Conservation (phyloP, 2,797 vertebrate genomes). For the Sebastes diaconus region DNA sequence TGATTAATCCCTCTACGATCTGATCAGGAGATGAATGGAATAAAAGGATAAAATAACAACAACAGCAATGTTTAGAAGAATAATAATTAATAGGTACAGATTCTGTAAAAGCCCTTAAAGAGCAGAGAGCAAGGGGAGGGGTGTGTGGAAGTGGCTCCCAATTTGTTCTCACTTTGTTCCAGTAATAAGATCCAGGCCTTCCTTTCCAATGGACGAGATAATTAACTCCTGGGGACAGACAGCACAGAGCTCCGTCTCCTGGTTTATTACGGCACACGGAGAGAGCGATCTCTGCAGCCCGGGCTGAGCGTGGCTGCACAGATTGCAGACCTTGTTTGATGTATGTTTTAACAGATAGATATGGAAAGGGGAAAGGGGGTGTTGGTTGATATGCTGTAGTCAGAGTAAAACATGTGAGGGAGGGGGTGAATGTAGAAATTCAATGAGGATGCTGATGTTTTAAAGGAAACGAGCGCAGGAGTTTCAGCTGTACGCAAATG, state of each 20-base stretch:
- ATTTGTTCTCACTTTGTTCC: conserved; percentile 87
- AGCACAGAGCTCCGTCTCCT: conserved; percentile 57
- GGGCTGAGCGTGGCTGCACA: conserved; percentile 56
- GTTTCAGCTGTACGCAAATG: neutral
- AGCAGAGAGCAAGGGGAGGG: conserved; percentile 54
- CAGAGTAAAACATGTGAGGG: neutral
- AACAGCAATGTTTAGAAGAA: conserved; percentile 59
- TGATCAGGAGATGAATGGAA: conserved; percentile 67
- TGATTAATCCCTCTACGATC: conserved; percentile 75
- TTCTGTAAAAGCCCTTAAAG: conserved; percentile 72
- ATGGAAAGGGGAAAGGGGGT: conserved; percentile 23
- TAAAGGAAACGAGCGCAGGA: neutral
- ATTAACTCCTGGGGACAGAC: conserved; percentile 84
- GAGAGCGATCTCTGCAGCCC: conserved; percentile 50
- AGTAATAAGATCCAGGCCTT: conserved; percentile 85
- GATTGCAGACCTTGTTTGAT: conserved; percentile 69
- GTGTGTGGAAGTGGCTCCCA: conserved; percentile 74
- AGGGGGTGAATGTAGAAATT: conserved; percentile 1
- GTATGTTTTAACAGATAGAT: conserved; percentile 63
- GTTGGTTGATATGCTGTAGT: conserved; percentile 9
- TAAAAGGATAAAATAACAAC: conserved; percentile 38
- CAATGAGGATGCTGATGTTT: neutral
- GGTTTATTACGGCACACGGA: conserved; percentile 69
- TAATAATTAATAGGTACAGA: conserved; percentile 76
- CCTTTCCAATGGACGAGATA: conserved; percentile 80